Percentiles rank a stretch among this genome's conserved stretches.
These are phyloP conservation scores for Rhodinocichla rosea DNA, from an alignment of 2,113 vertebrate species.

Conservation along the genomic window DNA sequence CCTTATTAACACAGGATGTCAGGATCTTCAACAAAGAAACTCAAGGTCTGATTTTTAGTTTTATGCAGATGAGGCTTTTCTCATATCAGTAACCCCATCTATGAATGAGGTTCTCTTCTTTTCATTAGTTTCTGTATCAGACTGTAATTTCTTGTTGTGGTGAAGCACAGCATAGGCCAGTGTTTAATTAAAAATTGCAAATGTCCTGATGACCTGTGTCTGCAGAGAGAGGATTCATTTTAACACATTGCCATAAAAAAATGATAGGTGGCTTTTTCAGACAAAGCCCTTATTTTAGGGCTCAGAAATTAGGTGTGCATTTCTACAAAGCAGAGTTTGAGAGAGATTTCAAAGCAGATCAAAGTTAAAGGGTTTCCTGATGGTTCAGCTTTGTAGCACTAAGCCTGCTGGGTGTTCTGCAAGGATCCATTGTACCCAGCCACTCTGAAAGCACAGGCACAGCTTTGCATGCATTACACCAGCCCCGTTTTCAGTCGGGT, in stretches of 20 bases:
- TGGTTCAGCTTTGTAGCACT: slow-evolving; percentile 4
- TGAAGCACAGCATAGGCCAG: background rate
- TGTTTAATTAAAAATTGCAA: background rate
- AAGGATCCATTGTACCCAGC: background rate
- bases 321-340: background rate
- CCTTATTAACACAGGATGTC: background rate
- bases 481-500: background rate
- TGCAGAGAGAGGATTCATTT: background rate
- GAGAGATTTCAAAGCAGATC: slow-evolving; percentile 31
- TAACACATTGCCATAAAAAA: background rate
- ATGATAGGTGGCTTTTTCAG: background rate
- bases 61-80: background rate
- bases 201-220: background rate
- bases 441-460: background rate
- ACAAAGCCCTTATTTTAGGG: background rate
- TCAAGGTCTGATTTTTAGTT: background rate
- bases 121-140: background rate
- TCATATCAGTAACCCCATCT: background rate
- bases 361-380: slow-evolving; percentile 16
- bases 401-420: slow-evolving; percentile 18
- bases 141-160: background rate
- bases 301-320: background rate
- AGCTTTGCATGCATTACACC: slow-evolving; percentile 6
- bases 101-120: background rate
- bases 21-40: background rate